Percentiles rank a stretch among this genome's conserved stretches.
phyloP scores from a whole-genome alignment of 2,797 vertebrate genomes.

The Amphiprion clarkii region DNA sequence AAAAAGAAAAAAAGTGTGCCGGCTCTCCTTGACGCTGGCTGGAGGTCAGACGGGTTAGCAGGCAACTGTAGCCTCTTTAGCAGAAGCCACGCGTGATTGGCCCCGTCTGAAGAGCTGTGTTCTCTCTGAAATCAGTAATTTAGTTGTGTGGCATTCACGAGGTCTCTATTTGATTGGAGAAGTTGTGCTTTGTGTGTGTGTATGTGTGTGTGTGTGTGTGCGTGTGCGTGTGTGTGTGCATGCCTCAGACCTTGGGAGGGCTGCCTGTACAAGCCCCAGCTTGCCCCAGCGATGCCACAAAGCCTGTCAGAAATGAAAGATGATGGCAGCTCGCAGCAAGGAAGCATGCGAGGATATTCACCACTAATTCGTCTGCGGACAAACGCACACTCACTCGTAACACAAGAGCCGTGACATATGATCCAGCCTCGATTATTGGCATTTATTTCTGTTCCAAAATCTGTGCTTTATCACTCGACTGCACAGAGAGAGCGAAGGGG shows the following conservation, averaged over 20 bases:
- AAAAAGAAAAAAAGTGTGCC: not conserved
- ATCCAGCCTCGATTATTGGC: slow-evolving; percentile 46
- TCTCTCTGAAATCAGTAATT: slow-evolving; percentile 75
- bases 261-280: slow-evolving; percentile 77
- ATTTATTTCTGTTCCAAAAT: slow-evolving; percentile 49
- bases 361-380: slow-evolving; percentile 45
- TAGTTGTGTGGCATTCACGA: slow-evolving; percentile 54
- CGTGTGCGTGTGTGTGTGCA: slow-evolving; percentile 53
- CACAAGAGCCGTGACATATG: slow-evolving; percentile 58
- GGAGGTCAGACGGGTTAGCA: slow-evolving; percentile 68
- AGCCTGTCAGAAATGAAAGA: slow-evolving; percentile 76
- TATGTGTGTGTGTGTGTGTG: slow-evolving; percentile 39
- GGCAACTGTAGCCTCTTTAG: slow-evolving; percentile 59
- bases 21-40: slow-evolving; percentile 41
- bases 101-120: slow-evolving; percentile 65
- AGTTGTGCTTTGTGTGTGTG: slow-evolving; percentile 43
- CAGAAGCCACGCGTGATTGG: slow-evolving; percentile 69
- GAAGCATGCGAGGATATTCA: slow-evolving; percentile 39
- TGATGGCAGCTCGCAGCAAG: slow-evolving; percentile 51
- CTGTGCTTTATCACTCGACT: not conserved
- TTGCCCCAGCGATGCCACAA: slow-evolving; percentile 77
- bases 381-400: slow-evolving; percentile 38
- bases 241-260: slow-evolving; percentile 85
- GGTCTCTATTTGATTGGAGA: slow-evolving; percentile 73
- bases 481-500: slow-evolving; percentile 4